Evolutionary conservation across 2,888 invertebrate genomes (phyloP).

Genomic region (Tanypteryx hageni): DNA sequence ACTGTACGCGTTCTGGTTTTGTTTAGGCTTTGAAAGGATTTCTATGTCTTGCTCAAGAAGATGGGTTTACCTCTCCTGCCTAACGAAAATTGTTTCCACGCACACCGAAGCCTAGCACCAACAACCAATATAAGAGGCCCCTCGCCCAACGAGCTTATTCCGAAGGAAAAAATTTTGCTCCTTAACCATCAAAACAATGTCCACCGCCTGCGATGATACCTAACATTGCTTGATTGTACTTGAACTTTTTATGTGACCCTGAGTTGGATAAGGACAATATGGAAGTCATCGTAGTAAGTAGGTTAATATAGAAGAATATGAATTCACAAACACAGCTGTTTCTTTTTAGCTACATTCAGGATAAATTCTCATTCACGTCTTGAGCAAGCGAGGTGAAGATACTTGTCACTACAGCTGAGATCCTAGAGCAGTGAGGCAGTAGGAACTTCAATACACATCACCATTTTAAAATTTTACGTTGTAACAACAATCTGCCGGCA

Average conservation of each 20-base stretch:
- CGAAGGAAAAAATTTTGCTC: slow-evolving; percentile 36
- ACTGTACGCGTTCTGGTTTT: slow-evolving; percentile 9
- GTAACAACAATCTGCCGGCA: slow-evolving; percentile 68
- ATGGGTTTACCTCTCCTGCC: slow-evolving; percentile 2
- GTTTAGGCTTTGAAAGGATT: not conserved
- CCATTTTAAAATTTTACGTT: slow-evolving; percentile 67
- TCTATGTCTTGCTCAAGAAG: slow-evolving; percentile 22
- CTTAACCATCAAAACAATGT: slow-evolving; percentile 63
- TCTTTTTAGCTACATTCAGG: slow-evolving; percentile 60
- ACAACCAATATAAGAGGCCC: slow-evolving; percentile 37
- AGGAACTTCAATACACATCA: slow-evolving; percentile 69
- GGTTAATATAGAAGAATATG: slow-evolving; percentile 64
- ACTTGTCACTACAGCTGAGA: slow-evolving; percentile 65
- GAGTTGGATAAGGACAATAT: slow-evolving; percentile 66
- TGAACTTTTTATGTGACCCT: slow-evolving; percentile 66
- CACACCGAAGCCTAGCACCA: slow-evolving; percentile 60
- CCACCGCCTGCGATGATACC: slow-evolving; percentile 65
- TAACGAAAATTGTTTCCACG: slow-evolving; percentile 27
- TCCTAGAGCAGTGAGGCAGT: slow-evolving; percentile 68
- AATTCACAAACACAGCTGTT: slow-evolving; percentile 65
- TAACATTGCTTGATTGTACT: slow-evolving; percentile 67
- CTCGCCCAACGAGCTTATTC: slow-evolving; percentile 18
- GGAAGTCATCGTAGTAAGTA: slow-evolving; percentile 65
- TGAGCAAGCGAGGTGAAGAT: slow-evolving; percentile 67
- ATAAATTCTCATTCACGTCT: slow-evolving; percentile 59